phyloP scores from a whole-genome alignment of 2,113 vertebrate genomes.

The Leucoraja erinaceus region DNA sequence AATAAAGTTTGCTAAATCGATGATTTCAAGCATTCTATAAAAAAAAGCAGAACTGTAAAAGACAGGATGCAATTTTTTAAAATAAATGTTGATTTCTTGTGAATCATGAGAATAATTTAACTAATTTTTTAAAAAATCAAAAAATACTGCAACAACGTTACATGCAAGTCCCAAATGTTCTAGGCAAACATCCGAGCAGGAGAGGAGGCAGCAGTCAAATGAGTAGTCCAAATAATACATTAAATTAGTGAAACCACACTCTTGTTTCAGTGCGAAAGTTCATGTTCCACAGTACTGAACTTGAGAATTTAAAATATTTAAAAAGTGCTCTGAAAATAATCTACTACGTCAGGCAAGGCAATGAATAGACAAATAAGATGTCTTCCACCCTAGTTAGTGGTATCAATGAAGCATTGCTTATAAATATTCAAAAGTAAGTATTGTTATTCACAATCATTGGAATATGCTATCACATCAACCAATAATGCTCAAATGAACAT shows the following conservation, averaged over 20 bases:
- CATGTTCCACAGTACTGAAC: too few relatives aligned
- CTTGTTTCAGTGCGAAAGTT: neutral
- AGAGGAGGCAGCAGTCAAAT: neutral
- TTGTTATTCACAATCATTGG: neutral
- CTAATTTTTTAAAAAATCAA: too few relatives aligned
- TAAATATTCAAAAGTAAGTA: neutral
- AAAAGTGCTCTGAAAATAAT: neutral
- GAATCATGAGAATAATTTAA: neutral
- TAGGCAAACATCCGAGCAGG: neutral
- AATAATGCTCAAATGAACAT: neutral
- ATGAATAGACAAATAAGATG: neutral
- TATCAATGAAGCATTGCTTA: neutral
- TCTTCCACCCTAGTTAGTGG: neutral
- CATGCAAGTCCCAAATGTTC: neutral
- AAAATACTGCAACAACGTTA: neutral
- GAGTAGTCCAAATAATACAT: neutral
- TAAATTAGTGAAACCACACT: neutral
- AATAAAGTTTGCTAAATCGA: conserved; percentile 4
- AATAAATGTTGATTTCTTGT: neutral
- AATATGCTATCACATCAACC: neutral
- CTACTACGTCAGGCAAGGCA: neutral
- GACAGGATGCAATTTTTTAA: neutral
- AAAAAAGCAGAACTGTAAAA: neutral
- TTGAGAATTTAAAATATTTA: neutral
- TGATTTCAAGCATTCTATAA: neutral